These are phyloP conservation scores for Chromis chromis DNA, from an alignment of 2,797 vertebrate species.

Conservation along the genomic window DNA sequence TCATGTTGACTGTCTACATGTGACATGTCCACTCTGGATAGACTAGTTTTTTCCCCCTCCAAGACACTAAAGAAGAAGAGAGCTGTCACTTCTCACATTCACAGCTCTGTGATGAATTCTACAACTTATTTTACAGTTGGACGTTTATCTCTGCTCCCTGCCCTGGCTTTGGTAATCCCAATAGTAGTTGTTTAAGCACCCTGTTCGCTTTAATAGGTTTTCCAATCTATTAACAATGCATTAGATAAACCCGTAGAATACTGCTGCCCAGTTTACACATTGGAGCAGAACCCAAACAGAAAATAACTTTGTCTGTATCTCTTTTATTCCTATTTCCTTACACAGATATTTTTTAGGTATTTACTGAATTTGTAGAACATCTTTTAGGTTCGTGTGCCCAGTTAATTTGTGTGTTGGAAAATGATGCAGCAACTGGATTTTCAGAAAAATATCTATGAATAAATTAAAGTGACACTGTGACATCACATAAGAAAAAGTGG, in stretches of 20 bases:
- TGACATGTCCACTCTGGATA: neutral
- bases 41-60: too few relatives aligned
- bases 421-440: neutral
- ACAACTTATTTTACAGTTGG: neutral
- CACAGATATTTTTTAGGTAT: neutral
- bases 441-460: neutral
- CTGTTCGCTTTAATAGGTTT: neutral
- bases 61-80: neutral
- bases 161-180: slow-evolving; percentile 9
- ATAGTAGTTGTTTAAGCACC: neutral
- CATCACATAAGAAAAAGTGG: neutral
- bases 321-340: neutral
- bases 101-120: slow-evolving; percentile 6
- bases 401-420: neutral
- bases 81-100: neutral
- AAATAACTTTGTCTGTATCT: neutral
- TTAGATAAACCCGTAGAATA: slow-evolving; percentile 17
- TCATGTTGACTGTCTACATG: slow-evolving; percentile 1
- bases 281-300: slow-evolving; percentile 8
- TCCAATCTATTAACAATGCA: slow-evolving; percentile 9
- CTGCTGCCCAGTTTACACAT: neutral
- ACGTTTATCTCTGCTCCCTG: neutral
- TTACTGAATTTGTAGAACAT: neutral
- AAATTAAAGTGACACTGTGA: neutral
- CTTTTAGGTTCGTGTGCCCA: neutral